Evolutionary conservation across 2,113 vertebrate species (phyloP), one percentile per base, ranked within the genome.

Genomic region (Polypterus senegalus): DNA sequence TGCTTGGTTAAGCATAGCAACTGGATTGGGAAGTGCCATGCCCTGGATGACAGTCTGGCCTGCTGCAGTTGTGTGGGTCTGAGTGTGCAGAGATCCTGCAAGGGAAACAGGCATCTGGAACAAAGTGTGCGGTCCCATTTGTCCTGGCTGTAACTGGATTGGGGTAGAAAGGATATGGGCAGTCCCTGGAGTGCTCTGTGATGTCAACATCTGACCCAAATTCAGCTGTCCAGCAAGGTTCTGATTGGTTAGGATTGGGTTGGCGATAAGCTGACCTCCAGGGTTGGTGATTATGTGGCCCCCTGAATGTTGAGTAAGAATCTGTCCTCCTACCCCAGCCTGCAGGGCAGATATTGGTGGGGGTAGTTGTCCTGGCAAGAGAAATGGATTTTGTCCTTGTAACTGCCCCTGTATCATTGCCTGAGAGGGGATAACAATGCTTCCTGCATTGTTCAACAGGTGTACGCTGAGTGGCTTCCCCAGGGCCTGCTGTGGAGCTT

Each of bases 51-150:
- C 91, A 0, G 93, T 87, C 58, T 87, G 86, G 54, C 76, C 77
- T 0, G 77, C 49, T 0, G 66, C 77, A 0, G 77, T 62, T 0
- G 82, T 71, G 62, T 93, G 91, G 58, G 83, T 88, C 66, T 88
- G 92, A 0, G 77, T 83, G 64, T 89, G 88, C 49, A 86, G 54
- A 52, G 72, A 71, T 8, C 81, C 67, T 0, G 90, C 80, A 65
- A 95, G 52, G 0, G 91, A 87, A 1, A 96, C 92, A 0, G 94
- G 93, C 93, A 97, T 93, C 78, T 97, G 94, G 83, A 97, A 97
- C 7, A 97, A 83, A 0, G 92, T 83, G 0, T 84, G 87, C 7
- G 89, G 88, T 1, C 86, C 91, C 68, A 94, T 92, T 62, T 94
- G 92, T 48, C 86, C 83, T 1, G 89, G 72, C 63, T 93, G 91